These are phyloP conservation scores for Alectoris magna DNA, from an alignment of 2,797 vertebrate genomes.

Conservation along the genomic window DNA sequence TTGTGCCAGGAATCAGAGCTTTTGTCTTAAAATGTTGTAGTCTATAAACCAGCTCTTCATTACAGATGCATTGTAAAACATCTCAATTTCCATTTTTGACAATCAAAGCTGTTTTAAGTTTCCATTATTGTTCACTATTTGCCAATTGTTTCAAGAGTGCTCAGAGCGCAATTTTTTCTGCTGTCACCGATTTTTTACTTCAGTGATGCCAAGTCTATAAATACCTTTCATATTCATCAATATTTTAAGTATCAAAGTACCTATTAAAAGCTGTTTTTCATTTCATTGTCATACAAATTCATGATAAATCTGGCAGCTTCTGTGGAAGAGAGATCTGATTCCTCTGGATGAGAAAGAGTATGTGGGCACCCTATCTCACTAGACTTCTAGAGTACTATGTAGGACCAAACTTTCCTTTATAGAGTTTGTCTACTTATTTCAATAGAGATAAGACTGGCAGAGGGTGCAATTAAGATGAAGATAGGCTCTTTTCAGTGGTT, in stretches of 20 bases:
- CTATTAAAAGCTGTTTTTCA: background rate
- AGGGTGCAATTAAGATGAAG: background rate
- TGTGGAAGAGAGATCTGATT: background rate
- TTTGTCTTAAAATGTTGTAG: background rate
- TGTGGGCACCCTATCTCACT: background rate
- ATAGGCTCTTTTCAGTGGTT: background rate
- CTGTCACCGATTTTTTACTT: background rate
- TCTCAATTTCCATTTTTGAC: background rate
- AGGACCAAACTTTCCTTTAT: background rate
- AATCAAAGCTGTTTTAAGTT: background rate
- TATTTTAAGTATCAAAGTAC: background rate
- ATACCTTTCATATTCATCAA: background rate
- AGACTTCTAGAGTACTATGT: background rate
- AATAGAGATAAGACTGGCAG: background rate
- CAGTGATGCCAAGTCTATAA: background rate
- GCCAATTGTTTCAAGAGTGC: background rate
- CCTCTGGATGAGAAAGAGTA: background rate
- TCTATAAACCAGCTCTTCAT: slow-evolving; percentile 2
- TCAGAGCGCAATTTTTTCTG: background rate
- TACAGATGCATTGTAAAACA: background rate
- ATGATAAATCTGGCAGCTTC: background rate
- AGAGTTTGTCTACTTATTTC: background rate
- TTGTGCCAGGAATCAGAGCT: background rate
- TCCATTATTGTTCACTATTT: background rate
- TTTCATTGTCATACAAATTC: background rate